phyloP scores from a whole-genome alignment of 2,888 invertebrate genomes.

The Neria commutata region DNA sequence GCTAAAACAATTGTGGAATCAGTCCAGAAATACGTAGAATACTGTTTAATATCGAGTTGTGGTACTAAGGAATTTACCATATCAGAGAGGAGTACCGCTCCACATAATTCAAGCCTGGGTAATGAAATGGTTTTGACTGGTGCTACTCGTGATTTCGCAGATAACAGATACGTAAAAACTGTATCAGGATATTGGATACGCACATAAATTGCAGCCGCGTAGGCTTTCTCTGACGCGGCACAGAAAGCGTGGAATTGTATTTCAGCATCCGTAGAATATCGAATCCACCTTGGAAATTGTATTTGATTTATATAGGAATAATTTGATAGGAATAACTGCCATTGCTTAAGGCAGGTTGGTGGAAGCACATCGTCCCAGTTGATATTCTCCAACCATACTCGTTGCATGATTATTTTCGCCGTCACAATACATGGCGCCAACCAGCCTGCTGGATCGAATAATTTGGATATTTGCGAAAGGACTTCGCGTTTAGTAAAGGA shows the following conservation, averaged over 20 bases:
- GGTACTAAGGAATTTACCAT: background rate
- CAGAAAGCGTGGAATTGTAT: conserved; percentile 11
- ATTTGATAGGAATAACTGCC: background rate
- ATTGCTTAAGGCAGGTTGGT: background rate
- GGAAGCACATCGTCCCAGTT: conserved; percentile 11
- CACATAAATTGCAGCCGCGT: background rate
- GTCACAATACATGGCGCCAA: conserved; percentile 8
- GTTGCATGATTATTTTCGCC: conserved; percentile 14
- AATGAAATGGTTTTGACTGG: conserved; percentile 8
- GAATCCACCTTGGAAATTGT: conserved; percentile 16
- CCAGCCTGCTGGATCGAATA: conserved; percentile 6
- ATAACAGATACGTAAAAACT: conserved; percentile 3
- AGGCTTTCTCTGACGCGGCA: background rate
- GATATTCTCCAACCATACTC: background rate
- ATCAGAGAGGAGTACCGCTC: conserved; percentile 9
- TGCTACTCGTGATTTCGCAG: conserved; percentile 16
- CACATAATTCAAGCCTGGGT: conserved; percentile 14
- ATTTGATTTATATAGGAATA: conserved; percentile 5
- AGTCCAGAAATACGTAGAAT: conserved; percentile 5
- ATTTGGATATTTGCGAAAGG: background rate
- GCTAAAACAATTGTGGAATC: conserved; percentile 12
- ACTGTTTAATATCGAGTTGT: background rate
- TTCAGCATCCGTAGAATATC: background rate
- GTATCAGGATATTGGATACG: conserved; percentile 10
- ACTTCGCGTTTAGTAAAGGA: background rate